phyloP scores from a whole-genome alignment of 2,113 vertebrate genomes.

The Reinhardtius hippoglossoides region DNA sequence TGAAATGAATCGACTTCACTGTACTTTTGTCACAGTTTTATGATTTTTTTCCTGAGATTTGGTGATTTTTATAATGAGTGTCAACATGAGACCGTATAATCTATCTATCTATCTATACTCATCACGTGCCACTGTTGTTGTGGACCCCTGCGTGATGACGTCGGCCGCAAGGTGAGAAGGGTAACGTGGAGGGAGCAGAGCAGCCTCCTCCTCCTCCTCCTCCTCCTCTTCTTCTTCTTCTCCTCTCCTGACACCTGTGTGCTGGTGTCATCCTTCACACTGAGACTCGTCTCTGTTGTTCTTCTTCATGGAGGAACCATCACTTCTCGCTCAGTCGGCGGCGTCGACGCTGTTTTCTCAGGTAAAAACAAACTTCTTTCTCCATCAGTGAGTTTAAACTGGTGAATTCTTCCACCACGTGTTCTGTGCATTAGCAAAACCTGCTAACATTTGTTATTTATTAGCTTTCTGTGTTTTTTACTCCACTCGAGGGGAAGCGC shows the following conservation, averaged over 20 bases:
- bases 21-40: no score
- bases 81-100: no score
- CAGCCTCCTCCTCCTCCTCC: not conserved
- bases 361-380: slow-evolving; percentile 40
- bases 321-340: slow-evolving; percentile 5
- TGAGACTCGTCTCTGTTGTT: not conserved
- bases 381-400: not conserved
- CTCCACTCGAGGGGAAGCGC: slow-evolving; percentile 15
- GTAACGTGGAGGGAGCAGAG: slow-evolving; percentile 27
- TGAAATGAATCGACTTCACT: no score
- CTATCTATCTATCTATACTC: no score
- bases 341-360: slow-evolving; percentile 42
- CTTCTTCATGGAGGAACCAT: slow-evolving; percentile 32
- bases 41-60: no score
- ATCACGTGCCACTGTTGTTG: not conserved
- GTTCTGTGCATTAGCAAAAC: not conserved
- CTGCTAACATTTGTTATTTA: not conserved
- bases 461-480: not conserved
- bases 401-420: not conserved
- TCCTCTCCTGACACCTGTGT: not conserved
- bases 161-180: slow-evolving; percentile 63
- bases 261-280: not conserved
- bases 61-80: no score
- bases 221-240: not conserved
- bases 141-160: slow-evolving; percentile 60